Evolutionary conservation across 2,888 invertebrate genomes (phyloP), one percentile per base, ranked within the genome.

Genomic region (Pyrocoelia pectoralis): DNA sequence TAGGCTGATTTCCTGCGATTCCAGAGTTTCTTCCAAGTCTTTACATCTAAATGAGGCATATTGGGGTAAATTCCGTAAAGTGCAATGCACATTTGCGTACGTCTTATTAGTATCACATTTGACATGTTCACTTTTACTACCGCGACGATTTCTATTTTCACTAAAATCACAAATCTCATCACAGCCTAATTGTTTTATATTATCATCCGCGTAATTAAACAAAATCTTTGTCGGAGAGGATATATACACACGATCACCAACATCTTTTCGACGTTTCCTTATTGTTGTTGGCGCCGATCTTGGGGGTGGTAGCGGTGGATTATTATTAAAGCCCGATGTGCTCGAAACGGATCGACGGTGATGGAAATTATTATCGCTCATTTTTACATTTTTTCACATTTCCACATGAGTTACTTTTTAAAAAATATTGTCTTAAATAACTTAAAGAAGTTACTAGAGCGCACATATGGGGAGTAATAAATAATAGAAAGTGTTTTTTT

Each of bases 201-300:
- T 75, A 15, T 72, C 70, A 52, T 77, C 77, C 14, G 50, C 61
- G 59, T 66, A 76, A 41, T 75, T 75, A 15, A 87, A 79, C 75
- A 85, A 86, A 56, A 87, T 83, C 71, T 78, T 83, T 57, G 87
- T 84, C 43, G 86, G 82, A 17, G 87, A 87, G 13, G 87, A 83
- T 72, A 88, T 82, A 70, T 81, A 85, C 65, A 88, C 87, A 81
- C 84, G 84, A 77, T 87, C 88, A 74, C 86, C 87, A 71, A 85
- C 84, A 76, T 86, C 84, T 75, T 84, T 81, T 71, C 87, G 82
- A 57, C 84, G 83, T 76, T 83, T 80, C 66, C 83, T 83, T 78
- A 83, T 82, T 72, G 82, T 81, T 51, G 84, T 79, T 58, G 79
- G 78, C n/a, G 79, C 82, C 74, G 77, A 80, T 74, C 77, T 83